These are phyloP conservation scores for Albula goreensis DNA, from an alignment of 2,113 vertebrate genomes.

Conservation along the genomic window DNA sequence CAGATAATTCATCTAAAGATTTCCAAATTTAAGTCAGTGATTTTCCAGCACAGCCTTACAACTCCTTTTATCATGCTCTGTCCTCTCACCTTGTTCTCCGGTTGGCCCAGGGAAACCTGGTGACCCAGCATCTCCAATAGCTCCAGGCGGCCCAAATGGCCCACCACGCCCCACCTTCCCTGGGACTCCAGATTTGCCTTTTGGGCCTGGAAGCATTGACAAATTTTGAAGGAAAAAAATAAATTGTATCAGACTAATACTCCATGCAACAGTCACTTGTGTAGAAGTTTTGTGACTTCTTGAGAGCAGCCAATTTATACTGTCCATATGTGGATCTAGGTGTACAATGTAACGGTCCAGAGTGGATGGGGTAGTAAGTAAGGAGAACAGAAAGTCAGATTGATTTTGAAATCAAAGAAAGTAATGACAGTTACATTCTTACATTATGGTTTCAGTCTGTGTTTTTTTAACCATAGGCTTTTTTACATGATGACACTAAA, in stretches of 20 bases:
- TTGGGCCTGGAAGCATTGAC: slow-evolving; percentile 66
- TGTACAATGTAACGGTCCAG: no score
- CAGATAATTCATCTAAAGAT: not conserved
- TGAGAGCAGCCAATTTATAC: not conserved
- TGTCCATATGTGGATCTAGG: not conserved
- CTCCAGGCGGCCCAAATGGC: slow-evolving; percentile 70
- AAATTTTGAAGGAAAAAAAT: not conserved
- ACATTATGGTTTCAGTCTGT: no score
- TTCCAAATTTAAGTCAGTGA: not conserved
- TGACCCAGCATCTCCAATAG: slow-evolving; percentile 74
- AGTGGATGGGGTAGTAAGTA: no score
- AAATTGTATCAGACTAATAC: not conserved
- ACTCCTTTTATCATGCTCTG: not conserved
- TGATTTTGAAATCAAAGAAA: no score
- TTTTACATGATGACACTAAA: no score
- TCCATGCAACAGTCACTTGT: not conserved
- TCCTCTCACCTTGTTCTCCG: slow-evolving; percentile 79
- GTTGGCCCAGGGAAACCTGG: slow-evolving; percentile 75
- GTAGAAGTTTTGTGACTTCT: no score
- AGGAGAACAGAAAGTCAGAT: no score
- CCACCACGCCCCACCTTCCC: slow-evolving; percentile 82
- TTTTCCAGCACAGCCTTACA: not conserved
- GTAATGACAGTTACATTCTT: no score
- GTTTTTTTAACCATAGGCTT: no score
- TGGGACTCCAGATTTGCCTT: slow-evolving; percentile 74